phyloP scores from a whole-genome alignment of 2,797 vertebrate species.

The Sebastes dallii region DNA sequence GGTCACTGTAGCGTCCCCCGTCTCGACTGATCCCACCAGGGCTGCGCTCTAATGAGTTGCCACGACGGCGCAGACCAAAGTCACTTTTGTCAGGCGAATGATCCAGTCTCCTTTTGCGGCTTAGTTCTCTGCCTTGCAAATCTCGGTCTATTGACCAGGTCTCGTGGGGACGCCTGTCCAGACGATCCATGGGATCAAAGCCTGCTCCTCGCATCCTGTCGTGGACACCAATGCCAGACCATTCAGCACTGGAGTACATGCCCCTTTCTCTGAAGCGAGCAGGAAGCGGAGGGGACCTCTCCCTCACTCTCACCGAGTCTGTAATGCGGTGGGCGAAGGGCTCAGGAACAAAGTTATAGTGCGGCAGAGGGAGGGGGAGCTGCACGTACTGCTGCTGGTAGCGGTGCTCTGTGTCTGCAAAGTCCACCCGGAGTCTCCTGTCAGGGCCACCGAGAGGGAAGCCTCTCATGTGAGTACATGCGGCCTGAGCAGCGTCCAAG shows the following conservation, averaged over 20 bases:
- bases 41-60: slow-evolving; percentile 82
- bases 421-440: slow-evolving; percentile 94
- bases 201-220: slow-evolving; percentile 87
- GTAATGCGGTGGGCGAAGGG: slow-evolving; percentile 87
- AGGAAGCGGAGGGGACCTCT: slow-evolving; percentile 88
- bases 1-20: slow-evolving; percentile 85
- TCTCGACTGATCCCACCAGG: slow-evolving; percentile 89
- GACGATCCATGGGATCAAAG: slow-evolving; percentile 88
- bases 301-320: slow-evolving; percentile 88
- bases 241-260: slow-evolving; percentile 87
- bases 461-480: slow-evolving; percentile 95
- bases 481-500: slow-evolving; percentile 96
- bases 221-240: slow-evolving; percentile 87
- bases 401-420: slow-evolving; percentile 94
- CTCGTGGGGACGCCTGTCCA: slow-evolving; percentile 86
- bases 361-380: slow-evolving; percentile 86
- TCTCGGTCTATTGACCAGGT: slow-evolving; percentile 91
- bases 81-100: slow-evolving; percentile 89
- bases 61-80: slow-evolving; percentile 84
- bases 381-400: slow-evolving; percentile 90
- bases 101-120: slow-evolving; percentile 89
- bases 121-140: slow-evolving; percentile 85
- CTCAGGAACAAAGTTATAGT: slow-evolving; percentile 91
- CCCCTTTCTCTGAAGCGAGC: slow-evolving; percentile 93
- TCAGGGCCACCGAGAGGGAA: slow-evolving; percentile 95